phyloP scores from a whole-genome alignment of 2,797 vertebrate genomes.

The Taeniopygia guttata region DNA sequence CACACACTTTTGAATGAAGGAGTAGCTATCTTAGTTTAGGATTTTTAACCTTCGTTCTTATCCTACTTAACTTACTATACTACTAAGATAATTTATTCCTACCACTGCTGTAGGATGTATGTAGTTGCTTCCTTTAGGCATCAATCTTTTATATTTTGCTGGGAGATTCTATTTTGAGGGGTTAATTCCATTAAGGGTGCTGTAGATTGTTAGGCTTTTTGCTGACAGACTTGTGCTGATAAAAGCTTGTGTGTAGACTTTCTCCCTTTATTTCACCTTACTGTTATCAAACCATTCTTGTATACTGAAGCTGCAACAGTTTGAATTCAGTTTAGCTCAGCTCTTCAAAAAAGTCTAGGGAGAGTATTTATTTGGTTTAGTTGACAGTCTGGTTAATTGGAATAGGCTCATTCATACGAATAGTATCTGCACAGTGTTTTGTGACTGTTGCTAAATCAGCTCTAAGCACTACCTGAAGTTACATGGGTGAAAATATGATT shows the following conservation, averaged over 20 bases:
- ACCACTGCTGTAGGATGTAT: neutral
- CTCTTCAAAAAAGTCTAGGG: neutral
- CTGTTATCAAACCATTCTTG: neutral
- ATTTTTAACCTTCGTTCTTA: conserved; percentile 42
- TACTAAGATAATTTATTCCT: conserved; percentile 10
- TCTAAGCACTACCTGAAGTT: neutral
- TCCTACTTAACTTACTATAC: conserved; percentile 21
- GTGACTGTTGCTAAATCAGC: neutral
- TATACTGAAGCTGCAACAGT: neutral
- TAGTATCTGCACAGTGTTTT: neutral
- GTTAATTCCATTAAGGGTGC: neutral
- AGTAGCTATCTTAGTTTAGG: conserved; percentile 7
- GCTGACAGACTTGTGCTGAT: neutral
- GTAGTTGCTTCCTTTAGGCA: neutral
- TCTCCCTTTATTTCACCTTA: neutral
- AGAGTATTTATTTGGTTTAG: neutral
- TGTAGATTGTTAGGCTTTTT: neutral
- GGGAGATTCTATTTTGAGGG: neutral
- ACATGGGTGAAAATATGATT: neutral
- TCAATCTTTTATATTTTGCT: neutral
- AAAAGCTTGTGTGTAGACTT: neutral
- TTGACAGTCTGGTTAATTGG: neutral
- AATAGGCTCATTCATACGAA: neutral
- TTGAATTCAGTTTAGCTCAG: neutral
- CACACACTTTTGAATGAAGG: conserved; percentile 51